Evolutionary conservation across 2,113 vertebrate species (phyloP), one percentile per base, ranked within the genome.

Genomic region (Theristicus caerulescens): DNA sequence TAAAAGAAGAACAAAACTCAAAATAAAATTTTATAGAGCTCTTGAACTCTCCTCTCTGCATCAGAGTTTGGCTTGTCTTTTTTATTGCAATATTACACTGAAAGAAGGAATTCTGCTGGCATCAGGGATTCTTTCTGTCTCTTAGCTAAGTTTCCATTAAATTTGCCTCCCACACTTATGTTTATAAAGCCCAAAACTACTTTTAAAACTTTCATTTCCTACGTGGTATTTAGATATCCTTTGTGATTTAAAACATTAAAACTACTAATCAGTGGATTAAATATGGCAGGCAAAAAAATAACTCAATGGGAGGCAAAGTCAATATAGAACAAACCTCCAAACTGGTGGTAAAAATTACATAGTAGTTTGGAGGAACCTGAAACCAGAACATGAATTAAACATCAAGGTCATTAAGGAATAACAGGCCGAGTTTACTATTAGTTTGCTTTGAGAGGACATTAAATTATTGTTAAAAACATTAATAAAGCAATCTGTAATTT

Each of bases 151-250:
- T 86, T 97, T 95, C 88, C 86, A 91, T 91, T 94, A 89, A 80
- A 89, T 86, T 55, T 86, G 54, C 93, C 92, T 96, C 94, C 91
- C 82, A 95, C 88, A 66, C 34, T 78, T 96, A 47, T 12, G 72
- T 93, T 97, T 96, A 93, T 95, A 91, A 94, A 94, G 80, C 92
- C 91, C 92, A 55, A 94, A 95, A 88, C 90, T 91, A 67, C 90
- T 90, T 94, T 86, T 88, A 94, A 96, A 94, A 95, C 92, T 77
- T 95, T 92, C 25, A 95, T 96, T 97, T 96, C 92, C 92, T 96
- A 92, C 0, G 0, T 84, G 2, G 8, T 69, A 84, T 93, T 96
- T 96, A 93, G 78, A 76, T 94, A 95, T 59, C 86, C 94, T 95
- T 85, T 96, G 87, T 93, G 90, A 95, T 93, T 96, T 94, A 79